Percentiles rank a stretch among this genome's conserved stretches.
These are phyloP conservation scores for Merluccius polli DNA, from an alignment of 2,797 vertebrate genomes.

Conservation along the genomic window DNA sequence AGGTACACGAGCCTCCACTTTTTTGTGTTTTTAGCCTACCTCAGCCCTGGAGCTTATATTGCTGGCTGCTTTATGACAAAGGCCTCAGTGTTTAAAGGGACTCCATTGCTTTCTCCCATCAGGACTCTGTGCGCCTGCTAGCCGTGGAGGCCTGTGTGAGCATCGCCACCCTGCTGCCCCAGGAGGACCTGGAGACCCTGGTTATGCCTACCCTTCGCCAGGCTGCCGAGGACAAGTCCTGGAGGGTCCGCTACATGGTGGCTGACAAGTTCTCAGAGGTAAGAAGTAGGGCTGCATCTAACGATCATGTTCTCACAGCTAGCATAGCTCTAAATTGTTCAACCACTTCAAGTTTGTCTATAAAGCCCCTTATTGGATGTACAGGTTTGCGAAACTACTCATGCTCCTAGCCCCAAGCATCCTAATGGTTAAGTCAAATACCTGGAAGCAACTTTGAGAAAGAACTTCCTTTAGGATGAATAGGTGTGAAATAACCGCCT, in stretches of 20 bases:
- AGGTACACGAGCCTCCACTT: constrained; percentile 59
- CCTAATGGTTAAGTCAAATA: not conserved
- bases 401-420: not conserved
- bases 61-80: not conserved
- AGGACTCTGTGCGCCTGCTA: constrained; percentile 86
- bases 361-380: not conserved
- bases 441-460: not conserved
- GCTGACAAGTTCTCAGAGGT: constrained; percentile 87
- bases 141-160: constrained; percentile 89
- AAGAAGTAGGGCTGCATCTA: constrained; percentile 16
- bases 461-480: not conserved
- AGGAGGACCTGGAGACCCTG: constrained; percentile 83
- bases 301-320: no score
- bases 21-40: not conserved
- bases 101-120: constrained; percentile 10
- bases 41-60: not conserved
- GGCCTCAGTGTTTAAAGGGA: not conserved
- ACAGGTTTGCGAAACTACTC: not conserved
- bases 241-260: constrained; percentile 87
- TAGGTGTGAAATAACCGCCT: not conserved
- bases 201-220: constrained; percentile 86
- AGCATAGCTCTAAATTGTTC: no score
- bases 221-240: constrained; percentile 84
- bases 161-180: constrained; percentile 83
- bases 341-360: no score